Percentiles rank a stretch among this genome's conserved stretches.
phyloP scores from a whole-genome alignment of 2,113 vertebrate genomes.

The Onychostoma macrolepis region DNA sequence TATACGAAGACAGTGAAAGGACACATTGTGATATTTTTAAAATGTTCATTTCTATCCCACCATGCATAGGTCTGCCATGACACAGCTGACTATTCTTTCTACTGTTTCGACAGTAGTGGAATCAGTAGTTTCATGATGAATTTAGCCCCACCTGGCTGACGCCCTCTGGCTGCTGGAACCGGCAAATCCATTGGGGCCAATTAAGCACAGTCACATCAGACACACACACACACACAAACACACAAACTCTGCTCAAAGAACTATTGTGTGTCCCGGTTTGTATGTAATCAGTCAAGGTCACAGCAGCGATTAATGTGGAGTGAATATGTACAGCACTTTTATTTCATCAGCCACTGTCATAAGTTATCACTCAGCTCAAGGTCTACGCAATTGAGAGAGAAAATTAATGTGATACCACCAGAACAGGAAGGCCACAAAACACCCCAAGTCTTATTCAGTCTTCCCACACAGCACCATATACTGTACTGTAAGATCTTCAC shows the following conservation, averaged over 20 bases:
- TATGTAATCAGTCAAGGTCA: conserved; percentile 45
- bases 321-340: conserved; percentile 33
- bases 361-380: conserved; percentile 38
- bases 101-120: conserved; percentile 5
- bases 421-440: conserved; percentile 4
- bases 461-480: conserved; percentile 23
- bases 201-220: conserved; percentile 48
- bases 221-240: conserved; percentile 46
- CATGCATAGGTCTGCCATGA: not conserved
- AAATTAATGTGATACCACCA: conserved; percentile 14
- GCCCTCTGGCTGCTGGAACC: conserved; percentile 29
- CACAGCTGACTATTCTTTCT: not conserved
- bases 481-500: not conserved
- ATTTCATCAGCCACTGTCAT: conserved; percentile 36
- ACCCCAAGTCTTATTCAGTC: conserved; percentile 8
- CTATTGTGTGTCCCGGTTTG: not conserved
- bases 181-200: conserved; percentile 48
- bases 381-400: conserved; percentile 37
- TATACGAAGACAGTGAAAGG: not conserved
- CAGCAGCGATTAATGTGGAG: not conserved
- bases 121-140: conserved; percentile 23
- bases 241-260: conserved; percentile 26
- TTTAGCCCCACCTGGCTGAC: conserved; percentile 33
- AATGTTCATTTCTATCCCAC: not conserved
- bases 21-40: not conserved